Evolutionary conservation across 2,113 vertebrate species (phyloP), one percentile per base, ranked within the genome.

Genomic region (Lepisosteus oculatus): DNA sequence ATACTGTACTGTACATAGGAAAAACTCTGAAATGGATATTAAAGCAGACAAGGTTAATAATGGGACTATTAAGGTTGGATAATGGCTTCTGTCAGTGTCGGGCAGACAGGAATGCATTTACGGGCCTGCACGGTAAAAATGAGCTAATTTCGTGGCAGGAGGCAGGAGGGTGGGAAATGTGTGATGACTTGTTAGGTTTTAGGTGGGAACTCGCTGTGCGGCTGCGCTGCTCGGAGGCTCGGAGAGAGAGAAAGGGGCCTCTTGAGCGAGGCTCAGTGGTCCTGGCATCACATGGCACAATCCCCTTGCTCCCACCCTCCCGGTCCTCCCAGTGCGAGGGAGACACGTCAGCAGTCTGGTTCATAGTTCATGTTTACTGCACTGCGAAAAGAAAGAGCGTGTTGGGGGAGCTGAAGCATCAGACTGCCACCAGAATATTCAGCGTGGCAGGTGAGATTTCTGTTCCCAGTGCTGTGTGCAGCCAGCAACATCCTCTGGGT

Each of bases 21-120:
- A 51, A 59, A 59, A 59, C 11, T 59, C 15, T 45, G n/a, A 13
- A 56, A 61, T 44, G 68, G 45, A 15, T 57, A 12, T 57, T 51
- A 7, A 45, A 61, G n/a, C 15, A 72, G 29, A 72, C 55, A 44
- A 68, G 9, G 67, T 43, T 56, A 78, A 82, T 76, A 82, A 80
- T 75, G 68, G 76, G 55, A 11, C 55, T 43, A 70, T 78, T 78
- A 78, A 64, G 9, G 71, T 44, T 8, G 47, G 17, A 57, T 69
- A 61, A 68, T 70, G 65, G 61, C 63, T 77, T 72, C 76, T 74
- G 74, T 72, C 43, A 72, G 66, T 54, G 43, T 59, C 13, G 29
- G 44, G 73, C 45, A 55, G 45, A n/a, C 47, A n/a, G 41, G 43
- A 63, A 61, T 73, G 29, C 57, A 44, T 66, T 77, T 57, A 44